phyloP scores from a whole-genome alignment of 2,888 invertebrate genomes.

The Ormyrus thymus region DNA sequence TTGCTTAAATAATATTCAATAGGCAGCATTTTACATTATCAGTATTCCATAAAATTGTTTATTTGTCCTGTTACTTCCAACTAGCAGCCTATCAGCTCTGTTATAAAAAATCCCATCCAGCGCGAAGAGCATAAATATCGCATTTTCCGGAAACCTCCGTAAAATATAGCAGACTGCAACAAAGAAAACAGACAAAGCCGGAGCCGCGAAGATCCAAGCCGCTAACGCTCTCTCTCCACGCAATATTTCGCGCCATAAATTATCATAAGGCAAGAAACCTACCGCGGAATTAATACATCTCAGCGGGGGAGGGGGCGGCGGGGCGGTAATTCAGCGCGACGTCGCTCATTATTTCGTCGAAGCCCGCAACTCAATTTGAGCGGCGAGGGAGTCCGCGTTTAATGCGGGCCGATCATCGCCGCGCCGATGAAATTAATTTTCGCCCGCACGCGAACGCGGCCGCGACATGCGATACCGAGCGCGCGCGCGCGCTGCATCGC shows the following conservation, averaged over 20 bases:
- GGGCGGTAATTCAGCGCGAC: constrained; percentile 30
- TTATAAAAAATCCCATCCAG: no score
- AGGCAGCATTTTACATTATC: no score
- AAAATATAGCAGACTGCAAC: no score
- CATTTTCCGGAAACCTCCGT: no score
- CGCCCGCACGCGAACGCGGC: constrained; percentile 18
- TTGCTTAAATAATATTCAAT: no score
- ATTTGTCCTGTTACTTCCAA: no score
- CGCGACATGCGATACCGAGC: constrained; percentile 11
- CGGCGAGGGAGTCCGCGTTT: constrained; percentile 23
- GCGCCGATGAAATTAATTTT: constrained; percentile 49
- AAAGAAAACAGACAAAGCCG: background rate
- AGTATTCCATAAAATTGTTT: no score
- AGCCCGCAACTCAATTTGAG: constrained; percentile 37
- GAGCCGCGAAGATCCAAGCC: background rate
- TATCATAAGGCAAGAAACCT: background rate
- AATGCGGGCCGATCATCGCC: constrained; percentile 43
- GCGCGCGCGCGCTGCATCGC: background rate
- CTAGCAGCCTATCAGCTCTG: no score
- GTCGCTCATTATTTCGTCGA: constrained; percentile 36
- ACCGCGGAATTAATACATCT: constrained; percentile 21
- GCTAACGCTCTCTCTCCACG: no score
- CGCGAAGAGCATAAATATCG: no score
- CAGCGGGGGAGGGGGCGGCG: background rate
- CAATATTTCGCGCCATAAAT: background rate